Evolutionary conservation across 2,888 invertebrate species (phyloP).

Genomic region (Camptogramma bilineatum): DNA sequence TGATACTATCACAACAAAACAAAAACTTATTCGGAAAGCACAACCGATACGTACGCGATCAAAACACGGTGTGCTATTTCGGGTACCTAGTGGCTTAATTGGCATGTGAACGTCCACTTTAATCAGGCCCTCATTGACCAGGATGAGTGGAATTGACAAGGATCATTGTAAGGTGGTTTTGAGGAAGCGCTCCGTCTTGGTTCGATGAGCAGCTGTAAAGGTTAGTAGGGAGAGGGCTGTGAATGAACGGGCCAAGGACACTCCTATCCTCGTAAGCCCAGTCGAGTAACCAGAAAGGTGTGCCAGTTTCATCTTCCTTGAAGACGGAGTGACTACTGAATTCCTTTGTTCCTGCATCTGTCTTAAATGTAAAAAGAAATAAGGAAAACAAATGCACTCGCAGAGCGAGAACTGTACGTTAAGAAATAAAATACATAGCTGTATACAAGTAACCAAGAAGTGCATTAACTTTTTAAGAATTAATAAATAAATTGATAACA

Average conservation of each 20-base stretch:
- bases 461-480: too few species aligned
- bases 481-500: too few species aligned
- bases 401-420: too few species aligned
- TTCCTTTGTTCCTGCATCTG: slow-evolving; percentile 47
- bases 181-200: slow-evolving; percentile 58
- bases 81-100: slow-evolving; percentile 59
- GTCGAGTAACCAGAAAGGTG: slow-evolving; percentile 37
- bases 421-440: too few species aligned
- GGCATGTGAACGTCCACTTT: slow-evolving; percentile 50
- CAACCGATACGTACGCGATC: slow-evolving; percentile 62
- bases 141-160: slow-evolving; percentile 40
- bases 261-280: slow-evolving; percentile 48
- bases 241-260: slow-evolving; percentile 66
- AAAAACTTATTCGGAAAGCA: slow-evolving; percentile 48
- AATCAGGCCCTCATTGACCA: slow-evolving; percentile 49
- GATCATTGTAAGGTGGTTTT: slow-evolving; percentile 59
- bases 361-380: neutral
- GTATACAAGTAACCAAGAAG: too few species aligned
- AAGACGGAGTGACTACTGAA: slow-evolving; percentile 41
- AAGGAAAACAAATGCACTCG: neutral
- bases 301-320: slow-evolving; percentile 44
- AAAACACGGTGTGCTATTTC: slow-evolving; percentile 69
- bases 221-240: slow-evolving; percentile 60
- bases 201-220: slow-evolving; percentile 62
- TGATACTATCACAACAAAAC: slow-evolving; percentile 13